Conservation (phyloP, 1,140 invertebrate genomes). For the Meloidogyne chitwoodi region DNA sequence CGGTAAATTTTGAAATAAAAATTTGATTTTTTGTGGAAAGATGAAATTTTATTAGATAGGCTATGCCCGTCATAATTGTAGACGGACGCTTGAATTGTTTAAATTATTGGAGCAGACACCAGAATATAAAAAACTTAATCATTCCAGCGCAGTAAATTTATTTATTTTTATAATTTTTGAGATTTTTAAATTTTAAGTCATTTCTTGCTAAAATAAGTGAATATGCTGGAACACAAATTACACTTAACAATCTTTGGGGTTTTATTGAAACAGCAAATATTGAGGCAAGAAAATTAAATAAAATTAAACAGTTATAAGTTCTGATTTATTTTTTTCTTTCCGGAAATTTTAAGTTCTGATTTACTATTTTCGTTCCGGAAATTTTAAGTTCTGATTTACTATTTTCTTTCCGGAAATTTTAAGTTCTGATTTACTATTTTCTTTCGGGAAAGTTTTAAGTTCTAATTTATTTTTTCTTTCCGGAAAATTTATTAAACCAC, state of each 20-base stretch:
- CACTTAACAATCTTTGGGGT: conserved; percentile 18
- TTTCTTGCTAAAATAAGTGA: conserved; percentile 17
- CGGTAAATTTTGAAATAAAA: conserved; percentile 1
- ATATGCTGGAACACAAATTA: conserved; percentile 9
- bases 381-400: no score
- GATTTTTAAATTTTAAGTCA: background rate
- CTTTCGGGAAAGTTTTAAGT: background rate
- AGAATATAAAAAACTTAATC: conserved; percentile 13
- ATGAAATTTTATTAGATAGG: conserved; percentile 1
- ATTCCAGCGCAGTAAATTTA: conserved; percentile 8
- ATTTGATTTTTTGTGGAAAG: background rate
- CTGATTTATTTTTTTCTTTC: background rate
- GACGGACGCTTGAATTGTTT: conserved; percentile 16
- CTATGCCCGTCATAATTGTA: conserved; percentile 2
- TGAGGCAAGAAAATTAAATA: background rate
- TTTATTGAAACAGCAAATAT: conserved; percentile 18
- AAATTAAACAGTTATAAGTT: no score
- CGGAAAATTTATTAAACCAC: no score
- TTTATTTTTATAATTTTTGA: background rate
- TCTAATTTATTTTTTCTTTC: no score
- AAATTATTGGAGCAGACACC: background rate
- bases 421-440: no score
- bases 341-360: background rate
- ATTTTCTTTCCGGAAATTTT: no score
- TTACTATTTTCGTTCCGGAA: background rate